A percentile compares a stretch with the other conserved stretches of the same genome.
These are phyloP conservation scores for Lasioglossum figueresi DNA, from an alignment of 2,888 invertebrate species.

Conservation along the genomic window DNA sequence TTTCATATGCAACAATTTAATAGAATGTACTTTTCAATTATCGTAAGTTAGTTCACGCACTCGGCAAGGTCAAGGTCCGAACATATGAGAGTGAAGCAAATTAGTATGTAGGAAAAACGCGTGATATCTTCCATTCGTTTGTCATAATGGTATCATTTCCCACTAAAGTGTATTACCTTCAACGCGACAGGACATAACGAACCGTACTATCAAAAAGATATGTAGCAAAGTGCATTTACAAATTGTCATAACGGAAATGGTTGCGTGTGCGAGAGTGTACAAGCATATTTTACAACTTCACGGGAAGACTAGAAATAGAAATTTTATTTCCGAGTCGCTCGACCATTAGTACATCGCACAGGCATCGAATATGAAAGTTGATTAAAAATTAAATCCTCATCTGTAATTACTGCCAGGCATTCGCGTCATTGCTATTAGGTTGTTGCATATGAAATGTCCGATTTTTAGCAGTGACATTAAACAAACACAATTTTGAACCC, in stretches of 20 bases:
- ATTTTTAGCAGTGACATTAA: too few relatives aligned
- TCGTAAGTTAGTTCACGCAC: slow-evolving; percentile 72
- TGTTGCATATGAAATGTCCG: too few relatives aligned
- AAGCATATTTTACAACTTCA: neutral
- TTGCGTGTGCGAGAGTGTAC: neutral
- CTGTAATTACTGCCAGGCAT: neutral
- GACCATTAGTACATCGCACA: neutral
- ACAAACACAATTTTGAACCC: too few relatives aligned
- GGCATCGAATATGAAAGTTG: neutral
- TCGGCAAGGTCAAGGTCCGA: slow-evolving; percentile 75
- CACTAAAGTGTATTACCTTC: slow-evolving; percentile 1
- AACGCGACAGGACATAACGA: neutral
- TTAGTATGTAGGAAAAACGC: slow-evolving; percentile 8
- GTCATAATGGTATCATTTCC: slow-evolving; percentile 23
- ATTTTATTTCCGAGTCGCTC: neutral
- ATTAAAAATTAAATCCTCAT: neutral
- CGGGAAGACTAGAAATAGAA: neutral
- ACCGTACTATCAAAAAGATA: neutral
- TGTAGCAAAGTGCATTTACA: neutral
- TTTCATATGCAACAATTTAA: too few relatives aligned
- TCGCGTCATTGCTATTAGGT: too few relatives aligned
- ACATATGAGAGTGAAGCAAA: slow-evolving; percentile 11
- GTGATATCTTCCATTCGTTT: slow-evolving; percentile 7
- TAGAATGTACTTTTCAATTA: slow-evolving; percentile 1
- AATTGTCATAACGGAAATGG: neutral